Evolutionary conservation across 2,113 vertebrate species (phyloP).

Genomic region (Melanostigma gelatinosum): DNA sequence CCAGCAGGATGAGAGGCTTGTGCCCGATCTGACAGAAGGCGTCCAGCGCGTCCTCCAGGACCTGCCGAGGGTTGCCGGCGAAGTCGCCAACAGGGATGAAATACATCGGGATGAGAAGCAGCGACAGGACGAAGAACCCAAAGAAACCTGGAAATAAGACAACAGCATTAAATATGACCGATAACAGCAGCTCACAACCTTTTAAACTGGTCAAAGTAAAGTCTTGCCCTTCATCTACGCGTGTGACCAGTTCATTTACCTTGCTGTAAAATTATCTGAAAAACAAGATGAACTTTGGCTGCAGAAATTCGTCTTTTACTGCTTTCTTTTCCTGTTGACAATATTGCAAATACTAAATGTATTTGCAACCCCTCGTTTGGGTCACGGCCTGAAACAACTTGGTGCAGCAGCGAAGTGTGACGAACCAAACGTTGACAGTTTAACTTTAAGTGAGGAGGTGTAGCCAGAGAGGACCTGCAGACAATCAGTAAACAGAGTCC

Average conservation of each 20-base stretch:
- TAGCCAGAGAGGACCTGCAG: too few relatives aligned
- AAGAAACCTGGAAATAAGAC: slow-evolving; percentile 86
- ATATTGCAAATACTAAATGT: neutral
- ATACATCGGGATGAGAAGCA: slow-evolving; percentile 93
- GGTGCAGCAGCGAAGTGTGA: too few relatives aligned
- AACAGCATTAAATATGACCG: neutral
- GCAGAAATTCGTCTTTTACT: too few relatives aligned
- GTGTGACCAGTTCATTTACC: neutral
- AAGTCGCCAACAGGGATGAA: slow-evolving; percentile 88
- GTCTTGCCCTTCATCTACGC: neutral
- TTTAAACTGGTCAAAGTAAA: neutral
- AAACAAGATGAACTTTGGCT: too few relatives aligned
- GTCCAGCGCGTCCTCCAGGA: slow-evolving; percentile 89
- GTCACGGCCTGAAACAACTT: neutral
- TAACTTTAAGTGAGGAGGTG: too few relatives aligned
- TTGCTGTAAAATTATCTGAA: neutral
- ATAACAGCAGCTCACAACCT: rapidly evolving
- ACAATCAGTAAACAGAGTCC: too few relatives aligned
- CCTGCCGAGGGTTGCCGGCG: slow-evolving; percentile 80
- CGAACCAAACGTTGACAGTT: too few relatives aligned
- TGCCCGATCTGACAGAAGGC: slow-evolving; percentile 93
- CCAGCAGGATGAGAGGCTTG: slow-evolving; percentile 87
- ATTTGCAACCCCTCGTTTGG: neutral
- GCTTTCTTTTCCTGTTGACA: neutral
- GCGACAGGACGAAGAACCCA: slow-evolving; percentile 89